Evolutionary conservation across 35 echinoderm and acorn worm genomes (phyloP), one percentile per base, ranked within the genome.

Genomic region (Ophioderma brevispina): DNA sequence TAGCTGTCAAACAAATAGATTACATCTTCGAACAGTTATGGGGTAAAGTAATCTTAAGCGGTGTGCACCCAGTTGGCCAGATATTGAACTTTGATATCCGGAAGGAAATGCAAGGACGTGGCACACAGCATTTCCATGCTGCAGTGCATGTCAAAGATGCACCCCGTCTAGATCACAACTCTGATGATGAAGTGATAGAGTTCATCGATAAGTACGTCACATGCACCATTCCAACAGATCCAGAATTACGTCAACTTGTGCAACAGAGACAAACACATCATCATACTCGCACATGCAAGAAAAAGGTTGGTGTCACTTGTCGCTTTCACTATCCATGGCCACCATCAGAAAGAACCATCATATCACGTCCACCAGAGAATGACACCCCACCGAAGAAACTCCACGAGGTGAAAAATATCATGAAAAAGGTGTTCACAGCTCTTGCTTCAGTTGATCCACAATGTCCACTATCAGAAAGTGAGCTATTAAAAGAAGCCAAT

Each of bases 131-230:
- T 59, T 85, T 85, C 40, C 82, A 85, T 85, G 82, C 82, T 10
- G 82, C 82, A 55, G 82, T 85, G 15, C 82, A 85, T 85, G 82
- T 85, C 21, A 31, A 49, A 85, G 43, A 85, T 85, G 82, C 82
- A 55, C 82, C 82, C 19, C 38, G 38, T 13, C 43, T 85, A 59
- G 82, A 85, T 59, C 25, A 85, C 46, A 33, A 85, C 23, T 55
- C 4, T 85, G 82, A 85, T 85, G 38, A 85, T 55, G 82, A 85
- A 55, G 82, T 85, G 39, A 85, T 85, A 85, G 31, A 39, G 28
- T 85, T 85, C 32, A n/a, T n/a, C n/a, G n/a, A n/a, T n/a, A n/a
- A 85, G 35, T 85, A 85, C 59, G 43, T 85, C 34, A 55, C 82
- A 85, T 85, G 82, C 43, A 28, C 82, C 43, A 85, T 52, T 21